phyloP scores from a whole-genome alignment of 35 echinoderm and acorn worm species.

The Acanthaster planci region DNA sequence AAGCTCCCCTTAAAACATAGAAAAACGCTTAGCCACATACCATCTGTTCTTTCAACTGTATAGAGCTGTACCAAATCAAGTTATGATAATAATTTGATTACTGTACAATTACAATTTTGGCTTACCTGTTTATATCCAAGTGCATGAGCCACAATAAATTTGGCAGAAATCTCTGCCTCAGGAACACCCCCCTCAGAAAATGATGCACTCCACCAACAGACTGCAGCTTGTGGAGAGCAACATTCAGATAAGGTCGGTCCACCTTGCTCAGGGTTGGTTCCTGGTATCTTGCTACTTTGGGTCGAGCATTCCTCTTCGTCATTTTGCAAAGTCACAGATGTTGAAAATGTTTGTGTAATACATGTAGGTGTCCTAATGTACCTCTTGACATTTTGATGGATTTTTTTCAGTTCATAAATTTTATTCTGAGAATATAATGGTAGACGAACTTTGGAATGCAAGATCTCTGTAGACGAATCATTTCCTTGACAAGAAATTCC shows the following conservation, averaged over 20 bases:
- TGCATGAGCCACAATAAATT: conserved; percentile 66
- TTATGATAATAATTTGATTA: not conserved
- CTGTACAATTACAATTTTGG: too few species aligned
- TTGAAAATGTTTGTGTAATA: too few species aligned
- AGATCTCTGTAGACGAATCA: too few species aligned
- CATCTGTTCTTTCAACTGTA: not conserved
- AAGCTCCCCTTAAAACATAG: too few species aligned
- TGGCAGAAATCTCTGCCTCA: conserved; percentile 48
- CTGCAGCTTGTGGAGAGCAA: not conserved
- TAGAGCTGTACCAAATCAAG: not conserved
- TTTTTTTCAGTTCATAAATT: too few species aligned
- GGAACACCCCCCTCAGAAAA: conserved; percentile 31
- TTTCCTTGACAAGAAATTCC: too few species aligned
- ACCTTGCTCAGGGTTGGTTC: not conserved
- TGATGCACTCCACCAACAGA: not conserved
- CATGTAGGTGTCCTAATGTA: too few species aligned
- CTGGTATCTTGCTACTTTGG: not conserved
- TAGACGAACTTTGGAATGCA: too few species aligned
- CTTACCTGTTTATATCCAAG: conserved; percentile 57
- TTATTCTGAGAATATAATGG: too few species aligned
- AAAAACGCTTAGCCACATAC: not conserved
- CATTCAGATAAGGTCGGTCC: conserved; percentile 22
- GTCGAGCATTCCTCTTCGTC: too few species aligned
- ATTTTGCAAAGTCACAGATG: too few species aligned
- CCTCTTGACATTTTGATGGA: too few species aligned